Evolutionary conservation across 2,888 invertebrate species (phyloP).

Genomic region (Lithophane ornitopus): DNA sequence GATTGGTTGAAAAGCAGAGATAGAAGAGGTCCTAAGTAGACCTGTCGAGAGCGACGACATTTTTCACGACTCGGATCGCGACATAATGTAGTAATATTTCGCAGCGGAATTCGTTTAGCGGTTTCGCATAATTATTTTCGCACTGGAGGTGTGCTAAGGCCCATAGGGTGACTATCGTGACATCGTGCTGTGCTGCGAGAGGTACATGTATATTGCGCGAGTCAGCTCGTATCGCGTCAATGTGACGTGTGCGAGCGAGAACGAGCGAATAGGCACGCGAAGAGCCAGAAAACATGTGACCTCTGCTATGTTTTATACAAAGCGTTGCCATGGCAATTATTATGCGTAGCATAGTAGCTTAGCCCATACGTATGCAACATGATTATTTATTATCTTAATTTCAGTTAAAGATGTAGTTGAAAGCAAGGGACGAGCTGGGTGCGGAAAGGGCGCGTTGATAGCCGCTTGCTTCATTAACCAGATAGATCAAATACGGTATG

Average conservation of each 20-base stretch:
- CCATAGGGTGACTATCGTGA: no score
- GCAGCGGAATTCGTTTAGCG: no score
- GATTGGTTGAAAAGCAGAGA: no score
- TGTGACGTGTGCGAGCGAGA: background rate
- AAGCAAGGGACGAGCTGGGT: background rate
- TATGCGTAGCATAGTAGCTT: background rate
- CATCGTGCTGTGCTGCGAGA: background rate
- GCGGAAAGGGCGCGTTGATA: background rate
- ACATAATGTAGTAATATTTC: no score
- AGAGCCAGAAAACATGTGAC: background rate
- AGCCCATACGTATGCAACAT: background rate
- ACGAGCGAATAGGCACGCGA: background rate
- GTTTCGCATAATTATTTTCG: no score
- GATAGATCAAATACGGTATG: background rate
- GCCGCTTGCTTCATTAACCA: slow-evolving; percentile 10
- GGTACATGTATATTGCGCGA: no score
- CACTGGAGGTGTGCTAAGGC: no score
- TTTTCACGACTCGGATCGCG: no score
- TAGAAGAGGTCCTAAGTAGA: no score
- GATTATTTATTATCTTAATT: background rate
- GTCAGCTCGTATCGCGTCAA: background rate
- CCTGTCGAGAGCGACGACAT: no score
- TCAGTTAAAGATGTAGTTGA: background rate
- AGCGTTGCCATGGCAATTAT: background rate
- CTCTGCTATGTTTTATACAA: background rate